Conservation (phyloP, 2,113 vertebrate species). For the Tupaia chinensis region DNA sequence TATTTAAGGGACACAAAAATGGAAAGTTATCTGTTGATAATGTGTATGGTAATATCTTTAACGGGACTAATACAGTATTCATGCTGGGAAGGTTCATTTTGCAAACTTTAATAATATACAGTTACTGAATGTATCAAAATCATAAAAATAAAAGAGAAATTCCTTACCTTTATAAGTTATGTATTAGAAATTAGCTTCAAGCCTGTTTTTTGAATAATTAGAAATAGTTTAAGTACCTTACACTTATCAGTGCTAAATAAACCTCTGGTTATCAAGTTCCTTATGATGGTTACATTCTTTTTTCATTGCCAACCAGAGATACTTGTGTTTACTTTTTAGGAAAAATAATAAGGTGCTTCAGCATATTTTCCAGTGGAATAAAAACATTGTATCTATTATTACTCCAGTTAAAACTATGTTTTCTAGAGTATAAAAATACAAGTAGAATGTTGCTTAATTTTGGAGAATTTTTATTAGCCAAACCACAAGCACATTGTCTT, state of each 20-base stretch:
- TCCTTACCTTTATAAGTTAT: background rate
- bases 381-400: background rate
- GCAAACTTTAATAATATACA: no score
- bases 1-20: no score
- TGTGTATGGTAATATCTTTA: no score
- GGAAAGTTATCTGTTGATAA: no score
- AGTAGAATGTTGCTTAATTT: background rate
- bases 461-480: background rate
- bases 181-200: constrained; percentile 8
- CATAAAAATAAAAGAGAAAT: background rate
- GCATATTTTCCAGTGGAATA: background rate
- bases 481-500: background rate
- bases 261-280: background rate
- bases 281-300: background rate
- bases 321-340: background rate
- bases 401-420: background rate
- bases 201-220: background rate
- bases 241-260: constrained; percentile 19
- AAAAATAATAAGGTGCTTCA: background rate
- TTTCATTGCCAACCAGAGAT: background rate
- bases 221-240: background rate
- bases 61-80: no score
- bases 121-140: no score
- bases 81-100: no score
- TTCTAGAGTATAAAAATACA: background rate